Evolutionary conservation across 2,113 vertebrate species (phyloP).

Genomic region (Eulemur macaco): DNA sequence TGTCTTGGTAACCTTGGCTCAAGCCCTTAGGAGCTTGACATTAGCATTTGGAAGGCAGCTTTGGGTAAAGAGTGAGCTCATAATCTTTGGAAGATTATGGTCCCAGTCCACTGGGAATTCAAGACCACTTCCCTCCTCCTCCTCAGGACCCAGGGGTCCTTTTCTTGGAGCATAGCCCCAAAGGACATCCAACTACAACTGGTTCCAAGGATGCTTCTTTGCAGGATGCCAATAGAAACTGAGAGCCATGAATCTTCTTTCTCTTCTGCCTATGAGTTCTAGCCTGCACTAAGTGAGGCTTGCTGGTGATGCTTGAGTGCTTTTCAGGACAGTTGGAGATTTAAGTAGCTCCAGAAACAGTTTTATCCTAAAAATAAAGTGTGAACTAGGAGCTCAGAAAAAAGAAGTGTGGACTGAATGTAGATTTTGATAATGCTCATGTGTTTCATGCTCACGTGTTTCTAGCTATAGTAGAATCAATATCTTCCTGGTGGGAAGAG

Average conservation of each 20-base stretch:
- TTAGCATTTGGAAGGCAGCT: not conserved
- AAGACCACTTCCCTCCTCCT: not conserved
- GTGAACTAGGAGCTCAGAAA: not conserved
- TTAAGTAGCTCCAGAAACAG: not conserved
- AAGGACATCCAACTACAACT: not conserved
- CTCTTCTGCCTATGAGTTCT: not conserved
- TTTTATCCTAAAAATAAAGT: conserved; percentile 4
- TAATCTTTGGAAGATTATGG: not conserved
- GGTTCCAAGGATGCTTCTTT: not conserved
- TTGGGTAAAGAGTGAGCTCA: not conserved
- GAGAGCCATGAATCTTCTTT: not conserved
- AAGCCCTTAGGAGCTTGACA: not conserved
- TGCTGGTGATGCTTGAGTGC: not conserved
- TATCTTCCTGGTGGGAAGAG: conserved; percentile 17
- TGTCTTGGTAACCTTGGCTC: not conserved
- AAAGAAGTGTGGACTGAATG: not conserved
- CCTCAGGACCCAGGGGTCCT: not conserved
- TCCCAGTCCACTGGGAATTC: not conserved
- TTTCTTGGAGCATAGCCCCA: not conserved
- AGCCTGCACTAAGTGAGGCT: not conserved
- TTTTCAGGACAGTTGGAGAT: not conserved
- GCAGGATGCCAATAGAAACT: not conserved
- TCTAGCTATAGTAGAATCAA: conserved; percentile 1
- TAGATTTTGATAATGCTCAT: conserved; percentile 3
- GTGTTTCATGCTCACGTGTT: not conserved